A percentile compares a stretch with the other conserved stretches of the same genome.
Conservation (phyloP, 2,888 invertebrate genomes). For the Amiota minor region DNA sequence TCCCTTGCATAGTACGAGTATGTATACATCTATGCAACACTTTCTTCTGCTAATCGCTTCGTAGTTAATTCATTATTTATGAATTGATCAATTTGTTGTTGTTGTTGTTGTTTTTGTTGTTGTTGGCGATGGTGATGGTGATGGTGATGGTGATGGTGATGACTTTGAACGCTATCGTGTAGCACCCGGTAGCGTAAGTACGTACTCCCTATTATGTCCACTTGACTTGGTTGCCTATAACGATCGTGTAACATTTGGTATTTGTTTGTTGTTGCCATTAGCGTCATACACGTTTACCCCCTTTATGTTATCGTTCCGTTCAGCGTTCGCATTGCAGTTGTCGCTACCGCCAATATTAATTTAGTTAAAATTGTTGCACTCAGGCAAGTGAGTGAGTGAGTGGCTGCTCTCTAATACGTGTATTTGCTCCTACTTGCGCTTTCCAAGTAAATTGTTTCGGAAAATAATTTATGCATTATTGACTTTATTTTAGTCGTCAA, state of each 20-base stretch:
- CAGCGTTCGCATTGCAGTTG: slow-evolving; percentile 36
- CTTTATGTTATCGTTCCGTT: slow-evolving; percentile 27
- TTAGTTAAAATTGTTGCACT: slow-evolving; percentile 64
- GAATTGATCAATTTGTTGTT: slow-evolving; percentile 67
- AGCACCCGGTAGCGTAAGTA: background rate
- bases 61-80: slow-evolving; percentile 61
- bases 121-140: slow-evolving; percentile 23
- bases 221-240: slow-evolving; percentile 47
- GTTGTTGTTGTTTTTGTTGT: slow-evolving; percentile 37
- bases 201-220: slow-evolving; percentile 40
- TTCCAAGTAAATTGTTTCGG: slow-evolving; percentile 3
- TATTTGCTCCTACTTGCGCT: background rate
- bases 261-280: slow-evolving; percentile 65
- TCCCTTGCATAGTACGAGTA: background rate
- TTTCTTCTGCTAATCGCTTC: slow-evolving; percentile 63
- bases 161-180: background rate
- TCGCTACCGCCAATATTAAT: slow-evolving; percentile 51
- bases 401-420: background rate
- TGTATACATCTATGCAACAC: slow-evolving; percentile 48
- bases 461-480: slow-evolving; percentile 58
- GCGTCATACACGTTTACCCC: slow-evolving; percentile 50
- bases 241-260: slow-evolving; percentile 47
- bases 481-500: slow-evolving; percentile 39
- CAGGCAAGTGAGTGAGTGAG: slow-evolving; percentile 24
- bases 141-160: slow-evolving; percentile 32